phyloP scores from a whole-genome alignment of 37 sponge, comb jelly and placozoan species.

The Corticium candelabrum region DNA sequence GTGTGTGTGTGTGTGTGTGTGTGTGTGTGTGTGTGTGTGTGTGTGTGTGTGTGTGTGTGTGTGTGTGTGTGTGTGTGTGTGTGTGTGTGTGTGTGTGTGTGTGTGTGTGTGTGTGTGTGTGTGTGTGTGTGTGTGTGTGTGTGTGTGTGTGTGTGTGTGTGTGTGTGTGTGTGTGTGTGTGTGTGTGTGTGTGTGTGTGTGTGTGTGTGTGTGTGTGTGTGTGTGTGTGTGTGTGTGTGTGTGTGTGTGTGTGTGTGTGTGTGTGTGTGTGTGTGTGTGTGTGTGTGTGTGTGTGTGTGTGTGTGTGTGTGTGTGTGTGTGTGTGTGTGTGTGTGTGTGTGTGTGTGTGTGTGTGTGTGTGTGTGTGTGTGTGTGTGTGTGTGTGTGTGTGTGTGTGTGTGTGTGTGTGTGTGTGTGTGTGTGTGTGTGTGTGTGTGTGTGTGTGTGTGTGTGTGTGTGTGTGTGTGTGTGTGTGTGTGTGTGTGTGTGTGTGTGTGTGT shows the following conservation, averaged over 20 bases:
- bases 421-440: conserved; percentile 5
- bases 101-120: conserved; percentile 5
- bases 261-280: conserved; percentile 5
- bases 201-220: conserved; percentile 5
- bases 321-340: conserved; percentile 5
- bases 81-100: conserved; percentile 5
- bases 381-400: conserved; percentile 5
- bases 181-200: conserved; percentile 5
- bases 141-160: conserved; percentile 5
- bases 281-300: conserved; percentile 5
- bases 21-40: conserved; percentile 5
- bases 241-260: conserved; percentile 5
- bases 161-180: conserved; percentile 5
- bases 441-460: conserved; percentile 5
- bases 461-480: conserved; percentile 5
- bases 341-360: conserved; percentile 5
- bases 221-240: conserved; percentile 5
- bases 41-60: conserved; percentile 5
- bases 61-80: conserved; percentile 5
- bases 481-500: conserved; percentile 5
- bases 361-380: conserved; percentile 5
- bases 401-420: conserved; percentile 5
- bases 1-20: conserved; percentile 5
- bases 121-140: conserved; percentile 5
- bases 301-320: conserved; percentile 5